Evolutionary conservation across 1,140 invertebrate species (phyloP), one percentile per base, ranked within the genome.

Genomic region (Scaptomyza montana): DNA sequence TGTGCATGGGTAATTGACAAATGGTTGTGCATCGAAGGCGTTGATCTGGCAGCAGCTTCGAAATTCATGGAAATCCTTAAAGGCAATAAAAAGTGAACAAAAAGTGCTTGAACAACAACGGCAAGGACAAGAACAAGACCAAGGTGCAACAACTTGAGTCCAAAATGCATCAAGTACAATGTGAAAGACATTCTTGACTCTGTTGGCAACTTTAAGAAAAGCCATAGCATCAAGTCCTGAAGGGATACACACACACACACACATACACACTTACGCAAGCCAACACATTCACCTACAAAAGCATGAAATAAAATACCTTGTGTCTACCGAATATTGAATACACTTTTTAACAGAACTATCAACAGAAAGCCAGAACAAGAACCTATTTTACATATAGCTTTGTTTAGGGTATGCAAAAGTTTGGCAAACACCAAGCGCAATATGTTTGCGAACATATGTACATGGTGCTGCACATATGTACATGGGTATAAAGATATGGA

Each of bases 131-230:
- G 33, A 57, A 67, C 10, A 49, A 51, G 33, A 50, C 60, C 10
- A 49, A 50, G 19, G n/a, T 41, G 45, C n/a, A 65, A 33, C 51
- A 70, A 55, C 36, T 55, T 56, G 19, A 8, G 10, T 19, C 28
- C 39, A 39, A 55, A 21, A 62, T 16, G 45, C 43, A 65, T 47
- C 62, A 61, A 55, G 36, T 57, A 56, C 70, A 50, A 61, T 25
- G 55, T 66, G 56, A 60, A 73, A 67, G 55, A 61, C 70, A 61
- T 54, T 39, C 47, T 39, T 53, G 54, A 72, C 36, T 46, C 28
- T 9, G 19, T 47, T 49, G 28, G 30, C 21, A 60, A 54, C 10
- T 67, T 53, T 21, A 46, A 57, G 46, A 28, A 36, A 33, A 39
- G 9, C 36, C 46, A 43, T 30, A 21, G 16, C 28, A 36, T n/a